Percentiles rank a stretch among this genome's conserved stretches.
Evolutionary conservation across 2,113 vertebrate species (phyloP).

Genomic region (Xiphophorus maculatus): DNA sequence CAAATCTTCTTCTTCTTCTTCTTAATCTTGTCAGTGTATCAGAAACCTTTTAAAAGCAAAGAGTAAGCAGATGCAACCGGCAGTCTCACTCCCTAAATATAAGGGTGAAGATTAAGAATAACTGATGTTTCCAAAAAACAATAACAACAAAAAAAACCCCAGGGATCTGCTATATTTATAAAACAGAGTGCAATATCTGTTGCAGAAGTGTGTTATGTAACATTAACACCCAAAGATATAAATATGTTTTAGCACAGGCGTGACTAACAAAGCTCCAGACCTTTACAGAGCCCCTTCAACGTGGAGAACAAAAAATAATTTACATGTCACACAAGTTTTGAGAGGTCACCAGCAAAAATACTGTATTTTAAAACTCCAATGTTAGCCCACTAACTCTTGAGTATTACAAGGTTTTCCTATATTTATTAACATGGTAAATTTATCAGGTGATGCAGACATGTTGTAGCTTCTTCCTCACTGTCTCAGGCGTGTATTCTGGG

Average conservation of each 20-base stretch:
- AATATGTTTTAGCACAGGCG: not conserved
- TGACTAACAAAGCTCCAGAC: not conserved
- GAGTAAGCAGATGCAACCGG: not conserved
- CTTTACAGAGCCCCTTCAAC: conserved; percentile 26
- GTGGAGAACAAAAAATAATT: not conserved
- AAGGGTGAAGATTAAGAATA: not conserved
- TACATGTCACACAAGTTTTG: too few relatives aligned
- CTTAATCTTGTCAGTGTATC: not conserved
- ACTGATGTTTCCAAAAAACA: not conserved
- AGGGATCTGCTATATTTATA: not conserved
- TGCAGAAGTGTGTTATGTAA: not conserved
- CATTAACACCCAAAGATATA: not conserved
- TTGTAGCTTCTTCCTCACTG: too few relatives aligned
- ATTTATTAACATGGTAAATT: too few relatives aligned
- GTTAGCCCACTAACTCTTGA: too few relatives aligned
- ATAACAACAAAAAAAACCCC: not conserved
- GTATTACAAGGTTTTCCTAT: too few relatives aligned
- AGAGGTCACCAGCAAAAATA: too few relatives aligned
- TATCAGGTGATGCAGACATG: too few relatives aligned
- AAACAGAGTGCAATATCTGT: not conserved
- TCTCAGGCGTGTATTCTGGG: too few relatives aligned
- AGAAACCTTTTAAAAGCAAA: not conserved
- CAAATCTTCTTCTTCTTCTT: conserved; percentile 3
- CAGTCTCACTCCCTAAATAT: not conserved
- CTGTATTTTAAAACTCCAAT: too few relatives aligned